A percentile compares a stretch with the other conserved stretches of the same genome.
Evolutionary conservation across 2,113 vertebrate genomes (phyloP).

Genomic region (Castor canadensis): DNA sequence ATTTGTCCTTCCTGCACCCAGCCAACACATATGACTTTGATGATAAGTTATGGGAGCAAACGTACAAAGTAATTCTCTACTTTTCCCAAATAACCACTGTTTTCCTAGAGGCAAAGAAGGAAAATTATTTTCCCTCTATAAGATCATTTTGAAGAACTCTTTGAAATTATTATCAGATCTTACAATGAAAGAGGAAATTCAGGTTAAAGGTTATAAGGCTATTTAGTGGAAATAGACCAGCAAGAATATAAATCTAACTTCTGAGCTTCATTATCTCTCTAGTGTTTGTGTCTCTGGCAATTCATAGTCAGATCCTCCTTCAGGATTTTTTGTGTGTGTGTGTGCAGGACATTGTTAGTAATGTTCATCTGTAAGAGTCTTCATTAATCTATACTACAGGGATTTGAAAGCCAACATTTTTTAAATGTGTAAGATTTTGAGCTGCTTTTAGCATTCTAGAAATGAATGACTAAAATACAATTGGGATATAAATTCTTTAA

Average conservation of each 20-base stretch:
- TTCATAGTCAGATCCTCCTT: background rate
- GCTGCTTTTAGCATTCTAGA: background rate
- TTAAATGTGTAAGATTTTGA: background rate
- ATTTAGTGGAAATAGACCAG: background rate
- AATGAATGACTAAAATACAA: background rate
- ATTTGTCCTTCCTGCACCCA: background rate
- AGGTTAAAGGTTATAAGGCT: background rate
- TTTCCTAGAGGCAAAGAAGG: background rate
- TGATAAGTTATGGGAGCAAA: background rate
- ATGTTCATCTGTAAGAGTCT: background rate
- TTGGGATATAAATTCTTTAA: background rate
- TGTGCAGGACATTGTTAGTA: background rate
- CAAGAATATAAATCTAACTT: background rate
- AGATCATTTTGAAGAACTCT: background rate
- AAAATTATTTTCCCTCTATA: background rate
- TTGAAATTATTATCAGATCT: background rate
- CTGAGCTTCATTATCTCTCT: rapidly evolving
- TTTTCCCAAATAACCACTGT: background rate
- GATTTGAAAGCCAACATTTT: background rate
- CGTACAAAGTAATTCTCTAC: background rate
- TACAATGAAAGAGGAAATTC: background rate
- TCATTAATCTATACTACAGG: background rate
- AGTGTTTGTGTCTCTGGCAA: background rate
- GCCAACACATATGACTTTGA: background rate
- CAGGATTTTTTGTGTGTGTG: too few relatives aligned